phyloP scores from a whole-genome alignment of 2,888 invertebrate genomes.

The Venusia cambrica region DNA sequence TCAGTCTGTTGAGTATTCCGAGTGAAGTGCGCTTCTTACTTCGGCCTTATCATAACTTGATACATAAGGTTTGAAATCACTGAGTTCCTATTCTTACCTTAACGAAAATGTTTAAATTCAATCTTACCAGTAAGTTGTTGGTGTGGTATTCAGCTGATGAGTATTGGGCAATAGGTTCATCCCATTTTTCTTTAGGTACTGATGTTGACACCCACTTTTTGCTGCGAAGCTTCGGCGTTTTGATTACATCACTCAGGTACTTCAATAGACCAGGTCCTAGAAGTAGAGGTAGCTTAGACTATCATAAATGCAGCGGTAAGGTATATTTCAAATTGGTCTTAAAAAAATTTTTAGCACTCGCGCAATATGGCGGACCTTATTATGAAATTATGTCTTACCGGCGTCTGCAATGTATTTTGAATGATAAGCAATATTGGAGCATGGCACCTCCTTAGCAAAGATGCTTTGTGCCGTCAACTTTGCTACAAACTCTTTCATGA shows the following conservation, averaged over 20 bases:
- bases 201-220: constrained; percentile 91
- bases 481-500: constrained; percentile 79
- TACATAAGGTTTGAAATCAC: too few relatives aligned
- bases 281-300: not conserved
- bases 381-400: too few relatives aligned
- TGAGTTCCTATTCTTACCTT: too few relatives aligned
- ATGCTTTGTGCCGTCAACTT: constrained; percentile 51
- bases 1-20: too few relatives aligned
- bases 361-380: too few relatives aligned
- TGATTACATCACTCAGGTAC: constrained; percentile 82
- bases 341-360: too few relatives aligned
- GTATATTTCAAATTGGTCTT: too few relatives aligned
- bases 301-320: too few relatives aligned
- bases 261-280: constrained; percentile 67
- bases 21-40: too few relatives aligned
- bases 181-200: constrained; percentile 77
- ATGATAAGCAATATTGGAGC: constrained; percentile 93
- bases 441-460: constrained; percentile 66
- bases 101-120: too few relatives aligned
- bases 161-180: constrained; percentile 52
- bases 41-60: too few relatives aligned
- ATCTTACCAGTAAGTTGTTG: constrained; percentile 88
- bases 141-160: constrained; percentile 93
- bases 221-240: constrained; percentile 83
- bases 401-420: constrained; percentile 87